Base-by-base conservation (phyloP, 1,140 invertebrate species). In the Zaprionus tsacasi region DNA sequence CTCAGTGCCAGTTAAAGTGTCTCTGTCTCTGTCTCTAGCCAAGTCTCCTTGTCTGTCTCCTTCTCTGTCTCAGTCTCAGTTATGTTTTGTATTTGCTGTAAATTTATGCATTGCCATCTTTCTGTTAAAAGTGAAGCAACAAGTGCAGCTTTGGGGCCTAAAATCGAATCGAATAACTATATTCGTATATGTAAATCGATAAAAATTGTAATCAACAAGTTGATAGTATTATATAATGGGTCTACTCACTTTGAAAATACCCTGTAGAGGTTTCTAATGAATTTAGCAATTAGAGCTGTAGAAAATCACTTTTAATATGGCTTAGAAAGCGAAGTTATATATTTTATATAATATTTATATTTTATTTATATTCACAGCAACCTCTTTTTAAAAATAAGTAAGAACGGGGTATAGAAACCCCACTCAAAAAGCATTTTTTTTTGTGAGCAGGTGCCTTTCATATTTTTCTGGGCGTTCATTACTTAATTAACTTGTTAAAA, bases 71-170 rank as follows among this genome's bases (percentile, higher is more conserved):
- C 27, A 30, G 25, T 12, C 11, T 66, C 52, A 56, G 43, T 67
- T 35, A 68, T 30, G 50, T 54, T 43, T 54, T 78, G 64, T 48
- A 52, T 38, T 43, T 33, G 58, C 67, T 35, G 5, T 40, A 73
- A 81, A 80, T 83, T 83, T 79, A 82, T 82, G 71, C 80, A 70
- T 63, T 64, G 50, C 59, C 76, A 71, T 79, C 66, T 82, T 68
- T 76, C 59, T 55, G 36, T 60, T 69, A 30, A 5, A 30, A 30
- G 65, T 38, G 38, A 25, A 21, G 27, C 57, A 63, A 57, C 33
- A 36, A 69, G 64, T 56, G 54, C 35, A 40, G 40, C 54, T 40
- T 17, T 40, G 21, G 33, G 60, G 13, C 33, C 52, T 43, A 25
- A n/a, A 15, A 15, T 43, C 40, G 30, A 50, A 36, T 6, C 13